Evolutionary conservation across 2,113 vertebrate species (phyloP).

Genomic region (Lamprologus ornatipinnis): DNA sequence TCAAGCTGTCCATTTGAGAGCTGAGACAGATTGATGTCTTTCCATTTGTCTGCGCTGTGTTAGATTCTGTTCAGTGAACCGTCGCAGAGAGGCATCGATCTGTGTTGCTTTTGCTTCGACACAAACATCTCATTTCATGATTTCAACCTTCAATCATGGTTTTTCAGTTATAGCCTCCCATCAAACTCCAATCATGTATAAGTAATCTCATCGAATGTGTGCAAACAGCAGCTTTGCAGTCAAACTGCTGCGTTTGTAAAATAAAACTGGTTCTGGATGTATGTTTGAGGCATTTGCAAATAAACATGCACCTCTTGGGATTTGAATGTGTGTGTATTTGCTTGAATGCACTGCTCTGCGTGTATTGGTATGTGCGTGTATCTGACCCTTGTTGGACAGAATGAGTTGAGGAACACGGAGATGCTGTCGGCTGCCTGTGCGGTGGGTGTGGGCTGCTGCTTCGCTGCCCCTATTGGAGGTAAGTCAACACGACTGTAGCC

Average conservation of each 20-base stretch:
- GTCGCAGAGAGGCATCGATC: constrained; percentile 30
- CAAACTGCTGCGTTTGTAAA: not conserved
- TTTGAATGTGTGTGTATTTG: not conserved
- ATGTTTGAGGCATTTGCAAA: constrained; percentile 5
- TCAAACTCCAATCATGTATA: not conserved
- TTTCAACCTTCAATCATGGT: constrained; percentile 5
- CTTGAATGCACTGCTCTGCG: not conserved
- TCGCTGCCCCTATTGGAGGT: constrained; percentile 97
- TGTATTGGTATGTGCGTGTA: constrained; percentile 24
- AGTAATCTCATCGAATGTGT: not conserved
- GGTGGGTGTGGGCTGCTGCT: constrained; percentile 95
- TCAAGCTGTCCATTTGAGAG: constrained; percentile 43
- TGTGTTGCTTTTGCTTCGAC: constrained; percentile 17
- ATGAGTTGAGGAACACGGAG: constrained; percentile 93
- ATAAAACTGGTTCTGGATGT: not conserved
- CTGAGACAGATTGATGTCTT: constrained; percentile 24
- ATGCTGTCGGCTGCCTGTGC: constrained; percentile 97
- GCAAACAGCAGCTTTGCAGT: not conserved
- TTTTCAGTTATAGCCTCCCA: constrained; percentile 21
- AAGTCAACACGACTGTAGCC: constrained; percentile 69
- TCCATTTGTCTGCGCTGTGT: constrained; percentile 38
- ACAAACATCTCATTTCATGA: constrained; percentile 48
- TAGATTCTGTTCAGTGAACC: constrained; percentile 32
- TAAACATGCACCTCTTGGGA: not conserved
- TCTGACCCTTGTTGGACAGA: constrained; percentile 73